A percentile compares a stretch with the other conserved stretches of the same genome.
Conservation (phyloP, 2,888 invertebrate genomes). For the Platycheirus albimanus region DNA sequence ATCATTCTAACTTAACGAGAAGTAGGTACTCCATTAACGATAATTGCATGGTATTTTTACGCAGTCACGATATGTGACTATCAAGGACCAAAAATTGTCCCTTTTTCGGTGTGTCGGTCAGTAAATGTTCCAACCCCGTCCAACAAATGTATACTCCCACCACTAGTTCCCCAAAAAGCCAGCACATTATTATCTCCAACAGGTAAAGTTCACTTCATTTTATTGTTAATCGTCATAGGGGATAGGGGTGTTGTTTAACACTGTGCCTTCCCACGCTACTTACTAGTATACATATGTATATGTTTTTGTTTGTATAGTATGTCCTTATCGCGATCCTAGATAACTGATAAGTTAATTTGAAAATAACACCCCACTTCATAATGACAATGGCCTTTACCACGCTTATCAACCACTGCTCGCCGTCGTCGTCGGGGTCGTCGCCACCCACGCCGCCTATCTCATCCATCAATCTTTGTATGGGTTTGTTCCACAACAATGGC, state of each 20-base stretch:
- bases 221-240: not conserved
- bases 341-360: conserved; percentile 36
- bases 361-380: conserved; percentile 33
- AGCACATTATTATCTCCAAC: not conserved
- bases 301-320: too few relatives aligned
- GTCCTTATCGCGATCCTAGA: conserved; percentile 37
- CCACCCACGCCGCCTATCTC: conserved; percentile 15
- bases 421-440: too few relatives aligned
- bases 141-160: too few relatives aligned
- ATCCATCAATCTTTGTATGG: conserved; percentile 26
- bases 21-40: too few relatives aligned
- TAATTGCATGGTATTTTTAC: too few relatives aligned
- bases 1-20: too few relatives aligned
- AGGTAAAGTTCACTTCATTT: not conserved
- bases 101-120: too few relatives aligned
- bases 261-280: not conserved
- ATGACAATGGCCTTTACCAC: not conserved
- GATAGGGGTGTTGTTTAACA: not conserved
- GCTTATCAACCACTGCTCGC: conserved; percentile 14
- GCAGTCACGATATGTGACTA: too few relatives aligned
- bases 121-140: too few relatives aligned
- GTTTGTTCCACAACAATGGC: conserved; percentile 24
- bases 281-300: too few relatives aligned
- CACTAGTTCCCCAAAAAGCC: too few relatives aligned
- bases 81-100: too few relatives aligned